Evolutionary conservation across 2,113 vertebrate genomes (phyloP).

Genomic region (Panthera leo): DNA sequence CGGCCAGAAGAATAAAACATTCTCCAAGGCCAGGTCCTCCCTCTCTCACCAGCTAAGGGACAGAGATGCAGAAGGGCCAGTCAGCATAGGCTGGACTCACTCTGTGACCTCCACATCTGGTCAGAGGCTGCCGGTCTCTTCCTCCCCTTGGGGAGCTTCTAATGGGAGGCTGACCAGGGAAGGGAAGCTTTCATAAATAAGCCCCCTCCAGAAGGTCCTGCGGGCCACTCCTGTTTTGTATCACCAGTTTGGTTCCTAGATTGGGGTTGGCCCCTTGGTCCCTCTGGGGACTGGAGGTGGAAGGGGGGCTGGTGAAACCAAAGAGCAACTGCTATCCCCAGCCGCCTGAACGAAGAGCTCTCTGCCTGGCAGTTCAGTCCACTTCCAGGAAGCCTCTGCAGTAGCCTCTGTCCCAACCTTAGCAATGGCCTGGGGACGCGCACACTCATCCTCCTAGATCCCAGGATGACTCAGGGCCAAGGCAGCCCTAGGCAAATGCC

Average conservation of each 20-base stretch:
- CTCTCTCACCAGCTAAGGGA: neutral
- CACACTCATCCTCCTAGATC: neutral
- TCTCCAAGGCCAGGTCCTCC: constrained; percentile 14
- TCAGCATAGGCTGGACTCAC: neutral
- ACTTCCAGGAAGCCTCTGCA: neutral
- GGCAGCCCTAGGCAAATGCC: neutral
- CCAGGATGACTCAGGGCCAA: neutral
- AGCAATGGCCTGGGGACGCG: neutral
- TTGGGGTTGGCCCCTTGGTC: neutral
- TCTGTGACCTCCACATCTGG: constrained; percentile 73
- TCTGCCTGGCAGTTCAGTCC: neutral
- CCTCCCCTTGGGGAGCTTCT: constrained; percentile 25
- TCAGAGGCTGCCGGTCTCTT: constrained; percentile 24
- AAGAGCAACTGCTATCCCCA: neutral
- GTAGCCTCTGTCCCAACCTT: neutral
- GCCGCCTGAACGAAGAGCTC: neutral
- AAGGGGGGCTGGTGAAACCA: neutral
- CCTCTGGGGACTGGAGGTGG: neutral
- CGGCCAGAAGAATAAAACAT: constrained; percentile 54
- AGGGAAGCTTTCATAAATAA: constrained; percentile 45
- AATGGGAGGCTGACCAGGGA: constrained; percentile 45
- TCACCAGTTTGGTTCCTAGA: neutral
- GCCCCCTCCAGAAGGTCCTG: neutral
- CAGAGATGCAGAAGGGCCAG: constrained; percentile 25
- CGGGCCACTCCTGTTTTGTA: neutral